These are phyloP conservation scores for Lota lota DNA, from an alignment of 2,113 vertebrate genomes.

Conservation along the genomic window DNA sequence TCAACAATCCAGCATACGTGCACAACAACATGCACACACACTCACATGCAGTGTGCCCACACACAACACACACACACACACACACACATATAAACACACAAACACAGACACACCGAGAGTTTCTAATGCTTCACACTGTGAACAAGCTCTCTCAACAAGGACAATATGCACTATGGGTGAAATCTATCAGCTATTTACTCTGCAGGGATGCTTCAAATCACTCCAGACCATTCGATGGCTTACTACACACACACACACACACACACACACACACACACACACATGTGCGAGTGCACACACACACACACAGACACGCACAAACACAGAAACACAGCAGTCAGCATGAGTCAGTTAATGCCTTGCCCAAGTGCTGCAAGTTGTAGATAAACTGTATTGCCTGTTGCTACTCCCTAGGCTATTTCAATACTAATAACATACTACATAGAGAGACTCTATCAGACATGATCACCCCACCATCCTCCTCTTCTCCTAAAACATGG, in stretches of 20 bases:
- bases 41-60: background rate
- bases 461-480: too few species aligned
- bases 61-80: constrained; percentile 10
- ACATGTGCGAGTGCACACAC: background rate
- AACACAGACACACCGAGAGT: constrained; percentile 9
- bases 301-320: background rate
- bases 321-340: background rate
- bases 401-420: too few species aligned
- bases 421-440: too few species aligned
- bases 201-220: constrained; percentile 11
- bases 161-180: constrained; percentile 2
- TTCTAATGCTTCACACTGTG: background rate
- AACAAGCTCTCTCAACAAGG: background rate
- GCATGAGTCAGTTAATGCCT: too few species aligned
- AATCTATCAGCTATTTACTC: constrained; percentile 13
- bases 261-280: background rate
- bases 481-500: too few species aligned
- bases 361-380: too few species aligned
- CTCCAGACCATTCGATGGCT: constrained; percentile 1
- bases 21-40: background rate
- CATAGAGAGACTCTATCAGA: too few species aligned
- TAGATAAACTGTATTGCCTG: too few species aligned
- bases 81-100: constrained; percentile 17
- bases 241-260: background rate
- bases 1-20: background rate